These are phyloP conservation scores for Malurus splendens DNA, from an alignment of 2,797 vertebrate species.

Conservation along the genomic window DNA sequence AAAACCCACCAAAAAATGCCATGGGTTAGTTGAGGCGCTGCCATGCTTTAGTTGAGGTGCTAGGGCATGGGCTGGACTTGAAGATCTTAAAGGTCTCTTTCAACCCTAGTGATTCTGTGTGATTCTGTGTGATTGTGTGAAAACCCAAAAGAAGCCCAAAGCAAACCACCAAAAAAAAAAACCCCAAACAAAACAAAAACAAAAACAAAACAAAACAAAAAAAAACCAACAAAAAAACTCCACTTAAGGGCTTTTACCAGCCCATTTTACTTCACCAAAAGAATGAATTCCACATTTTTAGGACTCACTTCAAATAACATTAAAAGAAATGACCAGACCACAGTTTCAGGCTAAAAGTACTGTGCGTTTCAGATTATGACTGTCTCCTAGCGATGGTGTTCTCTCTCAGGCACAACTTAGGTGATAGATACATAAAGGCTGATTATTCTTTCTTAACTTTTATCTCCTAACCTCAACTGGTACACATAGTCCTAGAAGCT, in stretches of 20 bases:
- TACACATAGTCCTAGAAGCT: neutral
- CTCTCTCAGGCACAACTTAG: neutral
- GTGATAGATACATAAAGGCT: neutral
- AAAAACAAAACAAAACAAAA: no score
- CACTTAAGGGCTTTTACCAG: neutral
- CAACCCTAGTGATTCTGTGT: no score
- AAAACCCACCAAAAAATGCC: no score
- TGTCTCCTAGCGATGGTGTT: neutral
- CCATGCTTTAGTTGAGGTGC: no score
- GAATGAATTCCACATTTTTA: neutral
- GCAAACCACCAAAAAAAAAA: no score
- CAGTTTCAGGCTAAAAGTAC: neutral
- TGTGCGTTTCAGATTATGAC: neutral
- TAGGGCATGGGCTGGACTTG: no score
- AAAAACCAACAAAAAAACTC: no score
- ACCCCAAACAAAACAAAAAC: no score
- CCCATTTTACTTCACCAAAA: neutral
- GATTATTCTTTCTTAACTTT: neutral
- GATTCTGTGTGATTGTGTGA: no score
- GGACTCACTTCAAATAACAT: neutral
- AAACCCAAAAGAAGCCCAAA: no score
- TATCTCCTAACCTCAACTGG: neutral
- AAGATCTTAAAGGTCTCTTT: no score
- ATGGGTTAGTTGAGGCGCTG: no score
- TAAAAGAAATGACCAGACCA: neutral